phyloP scores from a whole-genome alignment of 1,140 invertebrate species.

The Formica exsecta region DNA sequence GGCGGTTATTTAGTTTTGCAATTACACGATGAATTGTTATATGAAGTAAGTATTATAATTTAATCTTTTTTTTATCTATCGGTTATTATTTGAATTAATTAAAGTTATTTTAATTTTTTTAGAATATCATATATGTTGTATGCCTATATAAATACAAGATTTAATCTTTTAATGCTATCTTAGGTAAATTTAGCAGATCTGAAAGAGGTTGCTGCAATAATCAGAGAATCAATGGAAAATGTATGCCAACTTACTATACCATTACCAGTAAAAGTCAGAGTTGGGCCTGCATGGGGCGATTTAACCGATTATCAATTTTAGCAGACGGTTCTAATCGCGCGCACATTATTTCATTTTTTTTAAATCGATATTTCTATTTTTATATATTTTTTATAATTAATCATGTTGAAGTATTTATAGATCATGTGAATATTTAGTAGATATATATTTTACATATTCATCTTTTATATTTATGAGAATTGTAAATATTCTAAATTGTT shows the following conservation, averaged over 20 bases:
- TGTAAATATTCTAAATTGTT: slow-evolving; percentile 33
- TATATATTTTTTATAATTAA: slow-evolving; percentile 40
- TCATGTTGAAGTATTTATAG: slow-evolving; percentile 1
- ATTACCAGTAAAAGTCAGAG: slow-evolving; percentile 95
- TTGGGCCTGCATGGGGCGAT: slow-evolving; percentile 93
- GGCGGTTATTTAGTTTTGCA: slow-evolving; percentile 93
- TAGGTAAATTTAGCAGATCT: slow-evolving; percentile 87
- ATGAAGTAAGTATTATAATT: slow-evolving; percentile 90
- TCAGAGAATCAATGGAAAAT: slow-evolving; percentile 94
- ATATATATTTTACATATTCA: slow-evolving; percentile 29
- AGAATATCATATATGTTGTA: neutral
- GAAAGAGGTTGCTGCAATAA: slow-evolving; percentile 88
- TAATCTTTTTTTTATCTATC: neutral
- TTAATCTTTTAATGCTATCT: slow-evolving; percentile 20
- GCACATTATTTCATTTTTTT: neutral
- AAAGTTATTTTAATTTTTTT: neutral
- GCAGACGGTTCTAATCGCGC: neutral
- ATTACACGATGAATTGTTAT: slow-evolving; percentile 98
- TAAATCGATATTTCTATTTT: slow-evolving; percentile 29
- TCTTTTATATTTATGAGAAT: slow-evolving; percentile 53
- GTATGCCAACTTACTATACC: slow-evolving; percentile 91
- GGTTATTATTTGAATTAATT: slow-evolving; percentile 1
- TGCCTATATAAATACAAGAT: neutral
- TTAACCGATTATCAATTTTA: slow-evolving; percentile 86
- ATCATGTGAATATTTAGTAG: slow-evolving; percentile 38